Evolutionary conservation across 2,113 vertebrate genomes (phyloP).

Genomic region (Lepus timidus): DNA sequence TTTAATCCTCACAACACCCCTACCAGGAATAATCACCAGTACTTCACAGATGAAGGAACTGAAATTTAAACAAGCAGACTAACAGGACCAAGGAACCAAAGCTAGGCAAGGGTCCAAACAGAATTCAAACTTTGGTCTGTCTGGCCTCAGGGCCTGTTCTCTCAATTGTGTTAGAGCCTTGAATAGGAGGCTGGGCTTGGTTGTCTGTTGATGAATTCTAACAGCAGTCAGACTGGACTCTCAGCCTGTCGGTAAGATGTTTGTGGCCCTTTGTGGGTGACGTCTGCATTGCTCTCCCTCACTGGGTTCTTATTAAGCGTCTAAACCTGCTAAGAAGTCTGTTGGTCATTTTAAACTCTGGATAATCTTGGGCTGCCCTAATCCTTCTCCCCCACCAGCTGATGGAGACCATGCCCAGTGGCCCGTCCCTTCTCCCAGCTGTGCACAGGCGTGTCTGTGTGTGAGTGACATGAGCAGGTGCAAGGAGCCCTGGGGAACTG

Average conservation of each 20-base stretch:
- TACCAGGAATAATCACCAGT: neutral
- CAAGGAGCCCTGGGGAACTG: neutral
- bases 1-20: slow-evolving; percentile 26
- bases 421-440: neutral
- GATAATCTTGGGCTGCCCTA: slow-evolving; percentile 85
- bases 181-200: slow-evolving; percentile 77
- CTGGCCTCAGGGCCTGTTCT: neutral
- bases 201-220: slow-evolving; percentile 87
- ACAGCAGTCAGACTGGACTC: slow-evolving; percentile 85
- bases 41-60: slow-evolving; percentile 34
- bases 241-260: slow-evolving; percentile 87
- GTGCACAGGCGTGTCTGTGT: neutral
- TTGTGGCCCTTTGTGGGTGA: slow-evolving; percentile 84
- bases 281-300: slow-evolving; percentile 85
- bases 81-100: neutral
- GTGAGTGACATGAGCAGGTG: neutral
- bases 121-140: neutral
- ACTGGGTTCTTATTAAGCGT: slow-evolving; percentile 89
- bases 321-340: slow-evolving; percentile 87
- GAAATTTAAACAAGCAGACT: neutral
- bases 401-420: neutral
- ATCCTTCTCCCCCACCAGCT: slow-evolving; percentile 79
- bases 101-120: neutral
- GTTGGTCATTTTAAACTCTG: slow-evolving; percentile 88
- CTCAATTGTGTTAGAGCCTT: slow-evolving; percentile 54